Evolutionary conservation across 2,888 invertebrate genomes (phyloP).

Genomic region (Marronus borbonicus): DNA sequence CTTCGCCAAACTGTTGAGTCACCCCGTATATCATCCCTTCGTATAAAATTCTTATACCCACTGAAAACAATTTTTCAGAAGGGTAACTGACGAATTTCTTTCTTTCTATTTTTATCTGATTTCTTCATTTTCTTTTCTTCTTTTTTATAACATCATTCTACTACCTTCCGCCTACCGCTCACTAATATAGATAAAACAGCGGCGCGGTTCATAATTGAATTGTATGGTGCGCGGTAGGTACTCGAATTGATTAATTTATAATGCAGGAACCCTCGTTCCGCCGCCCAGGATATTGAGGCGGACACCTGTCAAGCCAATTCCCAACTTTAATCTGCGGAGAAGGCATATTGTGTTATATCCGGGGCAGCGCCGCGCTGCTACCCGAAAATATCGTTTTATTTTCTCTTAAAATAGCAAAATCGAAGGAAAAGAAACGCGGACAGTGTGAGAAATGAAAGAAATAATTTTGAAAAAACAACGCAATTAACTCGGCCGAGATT

Average conservation of each 20-base stretch:
- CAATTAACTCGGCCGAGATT: too few species aligned
- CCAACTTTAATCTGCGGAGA: conserved; percentile 35
- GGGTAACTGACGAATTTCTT: neutral
- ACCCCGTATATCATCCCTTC: neutral
- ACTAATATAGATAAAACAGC: neutral
- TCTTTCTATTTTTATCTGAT: neutral
- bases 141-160: neutral
- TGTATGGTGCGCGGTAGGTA: neutral
- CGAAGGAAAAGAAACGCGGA: too few species aligned
- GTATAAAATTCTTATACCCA: neutral
- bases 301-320: conserved; percentile 41
- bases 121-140: neutral
- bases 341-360: conserved; percentile 40
- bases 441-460: too few species aligned
- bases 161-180: neutral
- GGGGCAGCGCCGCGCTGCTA: too few species aligned
- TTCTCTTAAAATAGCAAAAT: too few species aligned
- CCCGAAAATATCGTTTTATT: too few species aligned
- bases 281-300: conserved; percentile 25
- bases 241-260: conserved; percentile 34
- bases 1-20: too few species aligned
- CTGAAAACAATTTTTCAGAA: neutral
- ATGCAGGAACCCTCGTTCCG: conserved; percentile 27
- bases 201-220: conserved; percentile 14
- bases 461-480: too few species aligned